A percentile compares a stretch with the other conserved stretches of the same genome.
Conservation (phyloP, 2,797 vertebrate genomes). For the Scyliorhinus canicula region DNA sequence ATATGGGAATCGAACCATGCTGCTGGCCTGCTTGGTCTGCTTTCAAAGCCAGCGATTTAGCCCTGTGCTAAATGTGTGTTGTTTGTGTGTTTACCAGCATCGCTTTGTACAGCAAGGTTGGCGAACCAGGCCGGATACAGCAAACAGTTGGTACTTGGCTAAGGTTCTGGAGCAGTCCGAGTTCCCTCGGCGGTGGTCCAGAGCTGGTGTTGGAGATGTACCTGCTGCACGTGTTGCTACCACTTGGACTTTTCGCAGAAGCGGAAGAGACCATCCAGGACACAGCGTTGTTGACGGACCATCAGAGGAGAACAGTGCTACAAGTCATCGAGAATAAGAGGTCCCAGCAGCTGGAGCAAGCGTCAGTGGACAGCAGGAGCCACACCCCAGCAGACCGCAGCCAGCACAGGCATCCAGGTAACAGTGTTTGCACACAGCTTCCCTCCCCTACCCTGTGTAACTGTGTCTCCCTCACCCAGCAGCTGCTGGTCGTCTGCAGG, state of each 20-base stretch:
- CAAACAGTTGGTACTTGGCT: slow-evolving; percentile 70
- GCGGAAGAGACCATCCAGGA: slow-evolving; percentile 66
- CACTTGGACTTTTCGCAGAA: slow-evolving; percentile 60
- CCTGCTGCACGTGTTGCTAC: slow-evolving; percentile 68
- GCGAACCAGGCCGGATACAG: slow-evolving; percentile 66
- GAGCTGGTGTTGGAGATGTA: slow-evolving; percentile 77
- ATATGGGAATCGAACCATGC: too few relatives aligned
- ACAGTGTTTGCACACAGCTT: neutral
- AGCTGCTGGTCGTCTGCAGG: neutral
- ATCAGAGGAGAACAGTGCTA: slow-evolving; percentile 57
- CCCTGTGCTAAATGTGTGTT: too few relatives aligned
- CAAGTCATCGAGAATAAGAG: slow-evolving; percentile 53
- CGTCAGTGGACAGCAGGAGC: slow-evolving; percentile 6
- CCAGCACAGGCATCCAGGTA: slow-evolving; percentile 50
- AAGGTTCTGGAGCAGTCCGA: slow-evolving; percentile 54
- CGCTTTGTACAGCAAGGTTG: slow-evolving; percentile 78
- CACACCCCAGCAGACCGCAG: accelerated
- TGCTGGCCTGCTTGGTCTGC: too few relatives aligned
- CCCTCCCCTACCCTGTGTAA: neutral
- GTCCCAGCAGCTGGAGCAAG: neutral
- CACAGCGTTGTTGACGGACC: slow-evolving; percentile 50
- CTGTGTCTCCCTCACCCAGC: too few relatives aligned
- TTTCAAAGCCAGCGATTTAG: too few relatives aligned
- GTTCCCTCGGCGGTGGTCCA: slow-evolving; percentile 53
- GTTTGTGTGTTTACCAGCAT: slow-evolving; percentile 60